These are phyloP conservation scores for Holocentrus rufus DNA, from an alignment of 2,797 vertebrate species.

Conservation along the genomic window DNA sequence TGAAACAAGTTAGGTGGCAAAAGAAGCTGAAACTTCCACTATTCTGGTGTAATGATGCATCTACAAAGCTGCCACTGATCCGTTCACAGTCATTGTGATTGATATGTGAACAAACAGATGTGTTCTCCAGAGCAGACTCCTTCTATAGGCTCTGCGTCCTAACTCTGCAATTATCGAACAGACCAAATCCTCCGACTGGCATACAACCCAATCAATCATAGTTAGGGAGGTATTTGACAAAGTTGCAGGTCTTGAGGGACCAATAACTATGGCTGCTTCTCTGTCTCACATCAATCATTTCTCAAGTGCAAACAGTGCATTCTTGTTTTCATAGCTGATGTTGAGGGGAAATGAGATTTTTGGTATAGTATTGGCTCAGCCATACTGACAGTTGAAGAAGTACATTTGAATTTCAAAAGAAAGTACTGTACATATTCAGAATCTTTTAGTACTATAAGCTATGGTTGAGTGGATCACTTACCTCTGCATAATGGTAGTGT, in stretches of 20 bases:
- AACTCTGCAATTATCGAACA: slow-evolving; percentile 60
- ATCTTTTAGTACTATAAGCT: not conserved
- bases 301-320: slow-evolving; percentile 43
- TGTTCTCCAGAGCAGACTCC: slow-evolving; percentile 55
- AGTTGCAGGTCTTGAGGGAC: slow-evolving; percentile 62
- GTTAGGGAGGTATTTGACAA: slow-evolving; percentile 61
- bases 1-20: slow-evolving; percentile 22
- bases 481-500: not conserved
- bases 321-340: slow-evolving; percentile 4
- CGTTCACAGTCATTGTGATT: slow-evolving; percentile 64
- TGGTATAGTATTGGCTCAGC: not conserved
- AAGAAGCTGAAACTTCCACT: slow-evolving; percentile 22
- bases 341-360: slow-evolving; percentile 15
- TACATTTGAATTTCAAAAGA: not conserved
- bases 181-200: slow-evolving; percentile 62
- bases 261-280: slow-evolving; percentile 13
- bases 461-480: not conserved
- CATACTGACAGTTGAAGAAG: slow-evolving; percentile 18
- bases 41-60: slow-evolving; percentile 5
- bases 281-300: slow-evolving; percentile 63
- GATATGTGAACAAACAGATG: slow-evolving; percentile 59
- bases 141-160: slow-evolving; percentile 34
- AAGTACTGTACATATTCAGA: too few species aligned
- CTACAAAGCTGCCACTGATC: slow-evolving; percentile 19
- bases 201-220: slow-evolving; percentile 60